Evolutionary conservation across 2,888 invertebrate genomes (phyloP), one percentile per base, ranked within the genome.

Genomic region (Plebejus melissa): DNA sequence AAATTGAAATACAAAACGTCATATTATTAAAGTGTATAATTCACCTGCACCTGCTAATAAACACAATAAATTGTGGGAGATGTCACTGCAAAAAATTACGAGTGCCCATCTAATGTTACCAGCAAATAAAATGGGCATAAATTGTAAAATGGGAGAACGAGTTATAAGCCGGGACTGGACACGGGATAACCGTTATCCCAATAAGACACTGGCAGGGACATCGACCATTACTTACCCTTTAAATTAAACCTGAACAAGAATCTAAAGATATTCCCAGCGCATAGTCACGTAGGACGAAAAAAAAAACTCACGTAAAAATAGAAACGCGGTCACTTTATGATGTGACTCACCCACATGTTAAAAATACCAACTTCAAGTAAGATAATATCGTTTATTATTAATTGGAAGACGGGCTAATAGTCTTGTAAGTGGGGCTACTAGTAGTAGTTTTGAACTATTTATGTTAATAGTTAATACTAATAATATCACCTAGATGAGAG

Each of bases 221-320:
- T 81, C 79, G 80, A 80, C 82, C 83, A 85, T 83, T 87, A 86
- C 89, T 89, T 87, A 84, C 85, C 79, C 86, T 87, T 86, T 82
- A 87, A 86, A 84, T 86, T 85, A 85, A 88, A 85, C 82, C 83
- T 79, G 83, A 80, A 83, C 84, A 81, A 82, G 82, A 82, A 80
- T 79, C 80, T 79, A 77, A 82, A 80, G 78, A 81, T 81, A 83
- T 85, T 86, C 83, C 81, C 83, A 85, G 80, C 79, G 82, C 76
- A 78, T 78, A 79, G 81, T 84, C 84, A 84, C 83, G 81, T 82
- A 82, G 77, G 74, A 76, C 77, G 76, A 78, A 77, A 70, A 22
- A 22, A 75, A 75, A 70, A 75, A 79, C 79, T 76, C 77, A 76
- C 78, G 78, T 77, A 77, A 74, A 69, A 77, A 78, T 77, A 78